These are phyloP conservation scores for Mixornis gularis DNA, from an alignment of 2,113 vertebrate genomes.

Conservation along the genomic window DNA sequence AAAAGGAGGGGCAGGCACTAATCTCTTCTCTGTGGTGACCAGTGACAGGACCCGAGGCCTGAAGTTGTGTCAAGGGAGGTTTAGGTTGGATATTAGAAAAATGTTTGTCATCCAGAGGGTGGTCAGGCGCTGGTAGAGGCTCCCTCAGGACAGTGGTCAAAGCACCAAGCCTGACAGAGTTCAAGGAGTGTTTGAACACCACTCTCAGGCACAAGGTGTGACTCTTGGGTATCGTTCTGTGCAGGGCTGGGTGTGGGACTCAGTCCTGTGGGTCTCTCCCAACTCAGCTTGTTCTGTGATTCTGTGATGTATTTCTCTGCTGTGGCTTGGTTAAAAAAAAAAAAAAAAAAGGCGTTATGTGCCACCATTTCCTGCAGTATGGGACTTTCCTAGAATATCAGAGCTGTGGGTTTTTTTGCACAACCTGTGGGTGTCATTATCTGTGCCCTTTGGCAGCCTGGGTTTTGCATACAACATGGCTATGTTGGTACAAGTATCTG, in stretches of 20 bases:
- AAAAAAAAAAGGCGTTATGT: not conserved
- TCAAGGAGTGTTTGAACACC: not conserved
- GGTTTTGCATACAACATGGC: not conserved
- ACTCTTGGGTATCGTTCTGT: not conserved
- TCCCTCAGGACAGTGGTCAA: too few relatives aligned
- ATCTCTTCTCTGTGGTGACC: not conserved
- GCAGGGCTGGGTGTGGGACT: not conserved
- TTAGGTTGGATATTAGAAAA: not conserved
- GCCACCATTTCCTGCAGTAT: not conserved
- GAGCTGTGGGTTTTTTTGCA: not conserved
- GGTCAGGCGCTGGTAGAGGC: fast-evolving
- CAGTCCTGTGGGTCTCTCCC: fast-evolving
- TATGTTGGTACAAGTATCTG: not conserved
- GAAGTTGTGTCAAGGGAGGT: too few relatives aligned
- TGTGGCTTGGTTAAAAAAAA: not conserved
- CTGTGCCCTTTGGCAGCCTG: not conserved
- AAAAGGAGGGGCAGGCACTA: not conserved
- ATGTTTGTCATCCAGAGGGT: not conserved
- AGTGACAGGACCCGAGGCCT: fast-evolving
- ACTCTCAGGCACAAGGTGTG: not conserved
- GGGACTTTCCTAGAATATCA: not conserved
- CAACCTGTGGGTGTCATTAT: not conserved
- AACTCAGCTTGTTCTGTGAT: not conserved
- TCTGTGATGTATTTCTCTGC: not conserved
- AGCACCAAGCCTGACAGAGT: not conserved